Conservation (phyloP, 2,797 vertebrate genomes). For the Epinephelus malabaricus region DNA sequence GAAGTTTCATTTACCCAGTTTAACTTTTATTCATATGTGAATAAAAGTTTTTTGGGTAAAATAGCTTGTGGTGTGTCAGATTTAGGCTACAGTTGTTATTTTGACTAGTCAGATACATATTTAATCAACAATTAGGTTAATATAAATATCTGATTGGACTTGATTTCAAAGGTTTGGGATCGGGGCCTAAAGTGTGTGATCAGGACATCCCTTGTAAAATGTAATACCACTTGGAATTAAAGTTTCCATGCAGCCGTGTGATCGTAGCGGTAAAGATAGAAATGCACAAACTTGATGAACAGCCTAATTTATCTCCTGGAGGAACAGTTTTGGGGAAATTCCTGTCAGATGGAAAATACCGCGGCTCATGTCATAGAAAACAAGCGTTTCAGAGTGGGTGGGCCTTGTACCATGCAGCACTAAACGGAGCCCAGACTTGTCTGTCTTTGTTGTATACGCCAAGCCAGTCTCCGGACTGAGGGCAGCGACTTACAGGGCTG, state of each 20-base stretch:
- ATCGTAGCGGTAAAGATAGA: not conserved
- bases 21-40: not conserved
- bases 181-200: no score
- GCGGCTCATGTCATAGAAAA: conserved; percentile 16
- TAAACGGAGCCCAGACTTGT: conserved; percentile 57
- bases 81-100: not conserved
- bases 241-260: not conserved
- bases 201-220: not conserved
- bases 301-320: not conserved
- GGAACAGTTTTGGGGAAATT: conserved; percentile 1
- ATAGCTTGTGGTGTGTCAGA: not conserved
- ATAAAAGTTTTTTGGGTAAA: not conserved
- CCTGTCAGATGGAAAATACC: conserved; percentile 28
- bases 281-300: conserved; percentile 12
- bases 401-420: conserved; percentile 45
- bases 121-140: not conserved
- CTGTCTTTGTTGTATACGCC: conserved; percentile 59
- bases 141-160: not conserved
- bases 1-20: no score
- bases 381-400: conserved; percentile 56
- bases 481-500: conserved; percentile 65
- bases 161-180: not conserved
- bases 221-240: not conserved
- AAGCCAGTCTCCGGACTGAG: conserved; percentile 62
- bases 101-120: not conserved